Evolutionary conservation across 2,797 vertebrate species (phyloP).

Genomic region (Podarcis siculus): DNA sequence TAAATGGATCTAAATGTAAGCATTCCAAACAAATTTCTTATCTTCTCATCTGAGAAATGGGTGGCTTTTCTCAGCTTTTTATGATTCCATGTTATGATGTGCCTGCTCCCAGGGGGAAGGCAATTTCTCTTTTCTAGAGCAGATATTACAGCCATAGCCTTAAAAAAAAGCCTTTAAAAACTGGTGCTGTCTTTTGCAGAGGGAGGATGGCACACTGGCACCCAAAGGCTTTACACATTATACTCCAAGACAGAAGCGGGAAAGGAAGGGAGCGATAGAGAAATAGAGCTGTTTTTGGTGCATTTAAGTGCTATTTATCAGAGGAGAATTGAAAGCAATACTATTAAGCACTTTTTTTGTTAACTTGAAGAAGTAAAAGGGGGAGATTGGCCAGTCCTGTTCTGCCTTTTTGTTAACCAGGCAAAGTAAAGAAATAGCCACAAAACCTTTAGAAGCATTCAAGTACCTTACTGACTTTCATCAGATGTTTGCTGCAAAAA

Average conservation of each 20-base stretch:
- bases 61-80: background rate
- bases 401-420: conserved; percentile 79
- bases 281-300: conserved; percentile 33
- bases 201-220: background rate
- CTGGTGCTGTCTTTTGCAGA: background rate
- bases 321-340: conserved; percentile 66
- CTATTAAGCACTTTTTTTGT: conserved; percentile 71
- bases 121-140: background rate
- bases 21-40: no score
- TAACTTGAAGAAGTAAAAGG: conserved; percentile 74
- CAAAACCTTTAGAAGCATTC: conserved; percentile 84
- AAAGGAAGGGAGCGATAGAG: background rate
- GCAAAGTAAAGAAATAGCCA: conserved; percentile 82
- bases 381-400: conserved; percentile 69
- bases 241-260: background rate
- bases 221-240: background rate
- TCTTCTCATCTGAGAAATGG: fast-evolving
- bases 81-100: background rate
- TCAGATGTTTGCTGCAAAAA: conserved; percentile 84
- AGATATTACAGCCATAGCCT: background rate
- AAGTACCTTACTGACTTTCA: conserved; percentile 83
- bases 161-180: background rate
- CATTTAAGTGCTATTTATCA: conserved; percentile 58
- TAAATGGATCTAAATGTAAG: background rate
- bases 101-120: background rate